These are phyloP conservation scores for Strongylocentrotus purpuratus DNA, from an alignment of 35 echinoderm and acorn worm species.

Conservation along the genomic window DNA sequence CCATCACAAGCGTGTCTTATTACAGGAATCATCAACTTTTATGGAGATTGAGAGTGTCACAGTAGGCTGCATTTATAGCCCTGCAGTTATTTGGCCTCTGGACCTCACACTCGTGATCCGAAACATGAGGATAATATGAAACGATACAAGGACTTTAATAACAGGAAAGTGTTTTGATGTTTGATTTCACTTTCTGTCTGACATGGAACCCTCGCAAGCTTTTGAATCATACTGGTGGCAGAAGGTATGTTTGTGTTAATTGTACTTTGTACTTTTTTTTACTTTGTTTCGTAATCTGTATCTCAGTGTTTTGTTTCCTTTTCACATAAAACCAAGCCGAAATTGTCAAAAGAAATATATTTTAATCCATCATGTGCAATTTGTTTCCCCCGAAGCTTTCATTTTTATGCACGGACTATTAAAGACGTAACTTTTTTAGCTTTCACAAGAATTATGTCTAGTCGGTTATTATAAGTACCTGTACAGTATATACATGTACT, in stretches of 20 bases:
- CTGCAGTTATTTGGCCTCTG: not conserved
- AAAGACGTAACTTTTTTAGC: too few species aligned
- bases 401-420: too few species aligned
- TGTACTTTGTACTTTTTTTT: too few species aligned
- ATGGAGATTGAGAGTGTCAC: not conserved
- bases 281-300: too few species aligned
- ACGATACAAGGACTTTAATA: not conserved
- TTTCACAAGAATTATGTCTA: too few species aligned
- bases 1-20: not conserved
- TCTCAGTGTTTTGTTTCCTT: too few species aligned
- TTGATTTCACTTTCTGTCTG: not conserved
- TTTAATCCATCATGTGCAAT: too few species aligned
- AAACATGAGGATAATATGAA: not conserved
- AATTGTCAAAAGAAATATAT: too few species aligned
- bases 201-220: not conserved
- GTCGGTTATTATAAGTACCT: too few species aligned
- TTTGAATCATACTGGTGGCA: not conserved
- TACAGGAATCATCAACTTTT: not conserved
- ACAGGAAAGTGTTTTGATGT: not conserved
- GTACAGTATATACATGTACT: too few species aligned
- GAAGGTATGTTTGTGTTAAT: not conserved
- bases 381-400: too few species aligned
- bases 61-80: not conserved
- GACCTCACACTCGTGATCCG: not conserved
- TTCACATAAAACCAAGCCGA: too few species aligned